phyloP scores from a whole-genome alignment of 2,113 vertebrate genomes.

The Tonatia bakeri region DNA sequence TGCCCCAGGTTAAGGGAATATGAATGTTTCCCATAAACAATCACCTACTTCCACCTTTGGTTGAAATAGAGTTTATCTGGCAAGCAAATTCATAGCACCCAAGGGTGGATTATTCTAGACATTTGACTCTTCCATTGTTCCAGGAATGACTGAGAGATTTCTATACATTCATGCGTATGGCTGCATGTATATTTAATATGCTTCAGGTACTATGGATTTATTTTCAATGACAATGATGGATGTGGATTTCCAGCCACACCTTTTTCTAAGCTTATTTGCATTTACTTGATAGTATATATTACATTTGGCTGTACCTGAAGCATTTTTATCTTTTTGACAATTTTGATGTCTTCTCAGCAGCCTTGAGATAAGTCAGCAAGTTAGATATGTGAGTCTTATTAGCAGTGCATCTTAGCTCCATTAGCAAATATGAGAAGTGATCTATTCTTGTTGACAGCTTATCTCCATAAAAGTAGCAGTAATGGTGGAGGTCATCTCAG shows the following conservation, averaged over 20 bases:
- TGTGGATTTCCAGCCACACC: background rate
- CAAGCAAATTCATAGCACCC: background rate
- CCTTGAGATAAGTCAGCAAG: constrained; percentile 28
- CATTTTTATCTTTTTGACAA: constrained; percentile 36
- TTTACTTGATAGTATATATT: background rate
- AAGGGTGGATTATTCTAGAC: background rate
- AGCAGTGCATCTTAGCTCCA: constrained; percentile 40
- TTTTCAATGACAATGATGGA: background rate
- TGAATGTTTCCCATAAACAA: background rate
- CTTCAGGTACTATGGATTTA: background rate
- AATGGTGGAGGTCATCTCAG: background rate
- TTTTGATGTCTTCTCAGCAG: constrained; percentile 29
- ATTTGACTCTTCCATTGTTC: background rate
- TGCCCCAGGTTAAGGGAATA: background rate
- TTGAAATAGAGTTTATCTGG: background rate
- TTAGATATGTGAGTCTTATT: constrained; percentile 27
- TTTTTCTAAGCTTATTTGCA: constrained; percentile 15
- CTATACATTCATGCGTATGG: background rate
- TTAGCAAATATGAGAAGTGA: constrained; percentile 48
- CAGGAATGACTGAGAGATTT: background rate
- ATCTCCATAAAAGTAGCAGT: constrained; percentile 35
- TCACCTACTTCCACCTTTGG: background rate
- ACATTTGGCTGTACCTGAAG: background rate
- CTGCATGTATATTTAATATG: background rate
- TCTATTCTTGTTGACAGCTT: constrained; percentile 50